Percentiles rank a stretch among this genome's conserved stretches.
Evolutionary conservation across 2,888 invertebrate species (phyloP).

Genomic region (Minunthozetes semirufus): DNA sequence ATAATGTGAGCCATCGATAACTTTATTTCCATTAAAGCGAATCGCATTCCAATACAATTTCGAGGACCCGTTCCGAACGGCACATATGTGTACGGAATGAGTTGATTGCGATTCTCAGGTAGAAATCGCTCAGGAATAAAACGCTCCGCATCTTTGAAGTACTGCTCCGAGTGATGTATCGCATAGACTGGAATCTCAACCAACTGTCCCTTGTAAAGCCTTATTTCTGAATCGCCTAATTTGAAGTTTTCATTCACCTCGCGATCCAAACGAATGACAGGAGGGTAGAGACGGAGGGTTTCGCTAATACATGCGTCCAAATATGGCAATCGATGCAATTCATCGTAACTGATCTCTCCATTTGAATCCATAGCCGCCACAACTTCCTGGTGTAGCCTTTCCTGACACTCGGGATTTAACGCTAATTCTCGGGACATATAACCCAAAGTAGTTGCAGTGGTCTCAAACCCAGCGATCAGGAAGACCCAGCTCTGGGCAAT

Average conservation of each 20-base stretch:
- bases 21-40: background rate
- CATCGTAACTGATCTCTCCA: constrained; percentile 13
- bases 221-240: background rate
- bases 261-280: background rate
- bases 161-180: background rate
- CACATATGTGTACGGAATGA: constrained; percentile 5
- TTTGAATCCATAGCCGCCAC: background rate
- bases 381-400: constrained; percentile 33
- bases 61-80: constrained; percentile 11
- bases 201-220: background rate
- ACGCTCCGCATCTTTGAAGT: background rate
- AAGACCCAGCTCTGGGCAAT: constrained; percentile 33
- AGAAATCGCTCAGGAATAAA: constrained; percentile 32
- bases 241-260: background rate
- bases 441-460: constrained; percentile 30
- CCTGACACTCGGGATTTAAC: constrained; percentile 23
- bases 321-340: constrained; percentile 15
- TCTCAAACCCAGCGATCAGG: constrained; percentile 35
- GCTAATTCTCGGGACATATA: constrained; percentile 18
- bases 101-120: background rate
- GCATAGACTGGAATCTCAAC: constrained; percentile 24
- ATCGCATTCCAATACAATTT: background rate
- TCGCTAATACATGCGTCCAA: constrained; percentile 33
- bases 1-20: too few species aligned
- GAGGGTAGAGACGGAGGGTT: constrained; percentile 21